A percentile compares a stretch with the other conserved stretches of the same genome.
Evolutionary conservation across 2,888 invertebrate genomes (phyloP).

Genomic region (Eupeodes luniger): DNA sequence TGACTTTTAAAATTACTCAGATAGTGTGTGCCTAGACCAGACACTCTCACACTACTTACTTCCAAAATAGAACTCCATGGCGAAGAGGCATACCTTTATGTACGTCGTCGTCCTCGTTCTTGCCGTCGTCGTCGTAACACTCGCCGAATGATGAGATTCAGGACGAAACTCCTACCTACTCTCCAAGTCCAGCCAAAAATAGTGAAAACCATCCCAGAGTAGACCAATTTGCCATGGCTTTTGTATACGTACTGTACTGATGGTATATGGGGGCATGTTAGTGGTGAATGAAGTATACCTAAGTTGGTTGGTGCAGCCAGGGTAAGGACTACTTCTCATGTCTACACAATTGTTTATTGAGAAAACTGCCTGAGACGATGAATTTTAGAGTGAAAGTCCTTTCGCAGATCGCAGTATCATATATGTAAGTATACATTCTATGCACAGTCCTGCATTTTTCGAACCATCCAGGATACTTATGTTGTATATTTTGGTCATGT

Average conservation of each 20-base stretch:
- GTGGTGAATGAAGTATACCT: neutral
- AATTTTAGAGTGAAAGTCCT: constrained; percentile 60
- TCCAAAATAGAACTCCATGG: neutral
- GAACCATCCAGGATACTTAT: neutral
- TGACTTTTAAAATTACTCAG: constrained; percentile 66
- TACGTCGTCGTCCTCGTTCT: too few species aligned
- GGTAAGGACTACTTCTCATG: constrained; percentile 56
- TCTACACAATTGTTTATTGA: constrained; percentile 66
- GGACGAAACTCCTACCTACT: constrained; percentile 9
- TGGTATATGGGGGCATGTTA: neutral
- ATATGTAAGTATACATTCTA: neutral
- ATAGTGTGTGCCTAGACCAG: constrained; percentile 55
- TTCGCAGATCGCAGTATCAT: constrained; percentile 4
- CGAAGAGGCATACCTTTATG: neutral
- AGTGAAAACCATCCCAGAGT: constrained; percentile 39
- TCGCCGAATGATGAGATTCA: constrained; percentile 1
- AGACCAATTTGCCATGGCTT: constrained; percentile 42
- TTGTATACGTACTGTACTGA: neutral
- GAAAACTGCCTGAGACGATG: constrained; percentile 53
- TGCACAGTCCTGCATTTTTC: neutral
- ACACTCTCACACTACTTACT: constrained; percentile 29
- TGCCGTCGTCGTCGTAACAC: neutral
- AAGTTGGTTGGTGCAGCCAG: neutral
- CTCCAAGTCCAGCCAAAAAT: constrained; percentile 24
- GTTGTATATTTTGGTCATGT: constrained; percentile 67